Percentiles rank a stretch among this genome's conserved stretches.
These are phyloP conservation scores for Tenthredo livida DNA, from an alignment of 2,888 invertebrate genomes.

Conservation along the genomic window DNA sequence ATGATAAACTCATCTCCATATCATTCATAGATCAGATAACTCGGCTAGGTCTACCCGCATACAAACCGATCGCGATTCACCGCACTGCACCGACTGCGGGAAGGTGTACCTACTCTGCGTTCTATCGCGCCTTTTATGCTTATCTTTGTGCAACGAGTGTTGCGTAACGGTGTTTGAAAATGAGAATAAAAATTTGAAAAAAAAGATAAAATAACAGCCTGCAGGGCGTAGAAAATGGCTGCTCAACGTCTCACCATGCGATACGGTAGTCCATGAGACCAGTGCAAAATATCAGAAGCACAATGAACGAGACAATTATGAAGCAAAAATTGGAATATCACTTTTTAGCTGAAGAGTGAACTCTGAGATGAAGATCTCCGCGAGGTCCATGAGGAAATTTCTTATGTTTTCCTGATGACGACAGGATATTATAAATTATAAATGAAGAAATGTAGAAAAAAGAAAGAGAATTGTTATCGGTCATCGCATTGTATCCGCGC, in stretches of 20 bases:
- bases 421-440: neutral
- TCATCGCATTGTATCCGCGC: conserved; percentile 34
- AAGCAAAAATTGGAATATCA: neutral
- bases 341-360: neutral
- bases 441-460: neutral
- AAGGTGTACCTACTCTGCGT: conserved; percentile 12
- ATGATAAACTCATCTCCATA: neutral
- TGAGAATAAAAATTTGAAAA: neutral
- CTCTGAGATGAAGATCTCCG: neutral
- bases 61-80: neutral
- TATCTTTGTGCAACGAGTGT: conserved; percentile 13
- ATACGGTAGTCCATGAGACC: neutral
- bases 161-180: conserved; percentile 31
- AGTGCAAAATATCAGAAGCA: neutral
- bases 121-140: conserved; percentile 36
- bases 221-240: conserved; percentile 7
- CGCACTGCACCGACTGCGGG: conserved; percentile 6
- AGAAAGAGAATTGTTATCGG: neutral
- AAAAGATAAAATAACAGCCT: neutral
- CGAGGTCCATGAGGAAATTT: neutral
- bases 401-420: neutral
- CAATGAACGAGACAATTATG: neutral
- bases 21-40: neutral
- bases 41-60: neutral
- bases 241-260: neutral